Base-by-base conservation (phyloP, 2,113 vertebrate genomes). In the Neotragus pygmaeus region DNA sequence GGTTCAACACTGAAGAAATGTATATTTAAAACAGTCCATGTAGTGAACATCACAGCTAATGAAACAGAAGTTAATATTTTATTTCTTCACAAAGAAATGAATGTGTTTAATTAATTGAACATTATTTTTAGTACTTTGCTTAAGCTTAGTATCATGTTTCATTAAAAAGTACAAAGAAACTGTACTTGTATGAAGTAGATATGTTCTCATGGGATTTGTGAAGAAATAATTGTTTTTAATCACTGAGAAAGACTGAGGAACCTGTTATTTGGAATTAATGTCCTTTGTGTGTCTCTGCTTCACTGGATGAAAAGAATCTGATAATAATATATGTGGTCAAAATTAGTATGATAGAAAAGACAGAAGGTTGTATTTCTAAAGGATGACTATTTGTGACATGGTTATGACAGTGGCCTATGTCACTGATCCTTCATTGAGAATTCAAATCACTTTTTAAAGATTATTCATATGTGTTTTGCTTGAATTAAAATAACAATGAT, bases 31-130 rank as follows among this genome's bases (percentile, higher is more conserved):
- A 75, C 92, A 47, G 23, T 90, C 82, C 49, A 6, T 92, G 84
- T 70, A 89, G 10, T 97, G 90, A 97, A 94, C 91, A 92, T 96
- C 62, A 87, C 12, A 39, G 16, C 75, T 95, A 94, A 30, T 98
- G 94, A 97, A 98, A 91, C 75, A 85, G 88, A 97, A 87, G 53
- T 96, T 96, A 96, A 62, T 92, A 96, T 95, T 96, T 98, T 91
- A 84, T 95, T 97, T 98, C 39, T 98, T 90, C 62, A 96, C 30
- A 88, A 73, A 91, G 80, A 97, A 88, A 96, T 95, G 87, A 96
- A 96, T 97, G 58, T 93, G 94, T 98, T 89, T 97, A 97, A 96
- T 98, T 98, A 97, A 98, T 97, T 95, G 95, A 98, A 97, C 60
- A 55, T 98, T 97, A 96, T 96, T 98, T 98, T 98, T 62, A 97